A percentile compares a stretch with the other conserved stretches of the same genome.
Conservation (phyloP, 2,888 invertebrate species). For the Acleris sparsana region DNA sequence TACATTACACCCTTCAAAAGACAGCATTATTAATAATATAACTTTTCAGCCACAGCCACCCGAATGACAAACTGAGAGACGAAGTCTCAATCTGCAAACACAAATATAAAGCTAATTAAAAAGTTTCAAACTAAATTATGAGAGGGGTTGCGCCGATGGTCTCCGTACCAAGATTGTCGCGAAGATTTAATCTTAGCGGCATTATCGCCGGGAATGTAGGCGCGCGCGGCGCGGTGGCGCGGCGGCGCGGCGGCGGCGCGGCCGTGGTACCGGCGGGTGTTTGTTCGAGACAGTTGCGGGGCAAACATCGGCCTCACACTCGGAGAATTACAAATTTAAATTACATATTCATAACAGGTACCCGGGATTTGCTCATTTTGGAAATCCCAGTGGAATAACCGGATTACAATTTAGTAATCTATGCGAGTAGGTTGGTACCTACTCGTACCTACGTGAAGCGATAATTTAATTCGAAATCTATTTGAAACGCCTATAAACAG, state of each 20-base stretch:
- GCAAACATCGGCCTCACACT: slow-evolving; percentile 79
- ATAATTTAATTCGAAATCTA: background rate
- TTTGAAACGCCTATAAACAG: background rate
- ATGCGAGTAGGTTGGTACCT: background rate
- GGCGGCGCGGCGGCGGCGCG: slow-evolving; percentile 42
- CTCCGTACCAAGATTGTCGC: slow-evolving; percentile 78
- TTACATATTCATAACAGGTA: slow-evolving; percentile 82
- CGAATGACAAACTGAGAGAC: slow-evolving; percentile 75
- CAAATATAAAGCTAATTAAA: slow-evolving; percentile 84
- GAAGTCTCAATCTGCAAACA: slow-evolving; percentile 83
- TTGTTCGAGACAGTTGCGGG: slow-evolving; percentile 70
- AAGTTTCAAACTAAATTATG: slow-evolving; percentile 84
- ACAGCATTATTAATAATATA: slow-evolving; percentile 73
- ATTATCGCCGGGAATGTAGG: slow-evolving; percentile 65
- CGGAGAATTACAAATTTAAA: slow-evolving; percentile 80
- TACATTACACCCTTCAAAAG: slow-evolving; percentile 44
- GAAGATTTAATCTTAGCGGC: slow-evolving; percentile 76
- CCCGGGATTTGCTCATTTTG: slow-evolving; percentile 70
- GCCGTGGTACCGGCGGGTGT: slow-evolving; percentile 70
- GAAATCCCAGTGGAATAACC: slow-evolving; percentile 66
- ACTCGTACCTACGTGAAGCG: background rate
- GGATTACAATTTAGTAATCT: slow-evolving; percentile 50
- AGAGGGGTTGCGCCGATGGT: slow-evolving; percentile 78
- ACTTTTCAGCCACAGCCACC: slow-evolving; percentile 72
- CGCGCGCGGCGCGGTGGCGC: slow-evolving; percentile 43